A percentile compares a stretch with the other conserved stretches of the same genome.
Evolutionary conservation across 2,113 vertebrate species (phyloP).

Genomic region (Thalassoma bifasciatum): DNA sequence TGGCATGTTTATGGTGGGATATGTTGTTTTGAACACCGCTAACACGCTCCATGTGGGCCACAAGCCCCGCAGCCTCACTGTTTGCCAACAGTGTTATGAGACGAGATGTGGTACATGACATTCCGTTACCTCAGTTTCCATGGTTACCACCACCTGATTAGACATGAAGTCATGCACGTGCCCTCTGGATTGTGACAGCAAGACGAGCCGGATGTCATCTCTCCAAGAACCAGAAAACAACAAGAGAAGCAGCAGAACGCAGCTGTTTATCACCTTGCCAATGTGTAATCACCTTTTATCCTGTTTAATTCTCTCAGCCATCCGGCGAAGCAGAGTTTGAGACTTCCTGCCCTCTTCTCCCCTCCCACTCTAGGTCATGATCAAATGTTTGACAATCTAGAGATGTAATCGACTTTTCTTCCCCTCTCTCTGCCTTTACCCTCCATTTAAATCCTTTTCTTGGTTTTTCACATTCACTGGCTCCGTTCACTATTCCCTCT

Average conservation of each 20-base stretch:
- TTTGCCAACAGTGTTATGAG: conserved; percentile 58
- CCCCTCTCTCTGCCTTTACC: conserved; percentile 37
- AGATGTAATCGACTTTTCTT: conserved; percentile 54
- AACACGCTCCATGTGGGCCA: conserved; percentile 54
- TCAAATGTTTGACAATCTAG: conserved; percentile 67
- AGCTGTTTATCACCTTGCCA: conserved; percentile 28
- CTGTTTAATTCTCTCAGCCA: conserved; percentile 41
- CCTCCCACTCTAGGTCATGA: conserved; percentile 35
- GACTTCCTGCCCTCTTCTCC: conserved; percentile 38
- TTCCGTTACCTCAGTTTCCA: conserved; percentile 78
- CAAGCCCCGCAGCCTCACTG: conserved; percentile 44
- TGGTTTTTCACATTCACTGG: conserved; percentile 60
- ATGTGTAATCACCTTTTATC: conserved; percentile 33
- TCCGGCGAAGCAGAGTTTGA: conserved; percentile 37
- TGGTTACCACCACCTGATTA: conserved; percentile 80
- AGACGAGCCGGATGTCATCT: conserved; percentile 60
- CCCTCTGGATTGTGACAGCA: conserved; percentile 64
- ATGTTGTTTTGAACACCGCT: conserved; percentile 48
- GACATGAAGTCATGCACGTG: conserved; percentile 72
- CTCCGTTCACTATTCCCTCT: conserved; percentile 61
- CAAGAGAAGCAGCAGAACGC: conserved; percentile 3
- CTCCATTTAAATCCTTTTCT: conserved; percentile 63
- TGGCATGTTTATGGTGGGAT: conserved; percentile 28
- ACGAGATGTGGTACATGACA: conserved; percentile 61
- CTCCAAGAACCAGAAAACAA: conserved; percentile 46